Evolutionary conservation across 2,888 invertebrate genomes (phyloP), one percentile per base, ranked within the genome.

Genomic region (Unio delphinus): DNA sequence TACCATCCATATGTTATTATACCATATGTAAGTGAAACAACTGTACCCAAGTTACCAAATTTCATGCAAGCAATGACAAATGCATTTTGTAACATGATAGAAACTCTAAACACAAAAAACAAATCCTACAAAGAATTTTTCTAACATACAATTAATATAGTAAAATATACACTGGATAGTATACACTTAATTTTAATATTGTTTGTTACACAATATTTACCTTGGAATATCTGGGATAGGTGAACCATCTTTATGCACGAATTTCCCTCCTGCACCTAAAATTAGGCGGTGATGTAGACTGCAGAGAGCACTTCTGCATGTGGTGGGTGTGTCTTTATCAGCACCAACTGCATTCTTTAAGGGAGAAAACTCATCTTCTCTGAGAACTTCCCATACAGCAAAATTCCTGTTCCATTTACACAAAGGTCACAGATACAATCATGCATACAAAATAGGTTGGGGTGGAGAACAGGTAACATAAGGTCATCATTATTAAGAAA

Each of bases 281-380:
- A 98, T 92, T 88, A 95, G 96, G 76, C 93, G 93, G 34, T 80
- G 78, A 75, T 90, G 90, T 17, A 90, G 81, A 67, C 85, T 83
- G 72, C 81, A 86, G 17, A 98, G 90, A 85, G 96, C 95, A 55
- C 93, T 92, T 65, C 94, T 92, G 3, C 96, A 95, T 0, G 98
- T 97, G 0, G 94, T 93, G 0, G 99, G 96, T 70, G 96, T 97
- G 90, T 99, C 98, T 87, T 96, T 95, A 58, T 94, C 95, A 1
- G 93, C 95, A 0, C 93, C 92, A 88, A 98, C 95, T 1, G 95
- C 93, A 90, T 99, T 99, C 89, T 99, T 99, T 78, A 99, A 90
- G 0, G 99, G 98, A 82, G 98, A 97, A 89, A 99, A 99, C 89
- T 99, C 99, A 73, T 95, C 95, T 80, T 95, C 94, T 62, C 99